phyloP scores from a whole-genome alignment of 1,140 invertebrate species.

The Tetranychus urticae region DNA sequence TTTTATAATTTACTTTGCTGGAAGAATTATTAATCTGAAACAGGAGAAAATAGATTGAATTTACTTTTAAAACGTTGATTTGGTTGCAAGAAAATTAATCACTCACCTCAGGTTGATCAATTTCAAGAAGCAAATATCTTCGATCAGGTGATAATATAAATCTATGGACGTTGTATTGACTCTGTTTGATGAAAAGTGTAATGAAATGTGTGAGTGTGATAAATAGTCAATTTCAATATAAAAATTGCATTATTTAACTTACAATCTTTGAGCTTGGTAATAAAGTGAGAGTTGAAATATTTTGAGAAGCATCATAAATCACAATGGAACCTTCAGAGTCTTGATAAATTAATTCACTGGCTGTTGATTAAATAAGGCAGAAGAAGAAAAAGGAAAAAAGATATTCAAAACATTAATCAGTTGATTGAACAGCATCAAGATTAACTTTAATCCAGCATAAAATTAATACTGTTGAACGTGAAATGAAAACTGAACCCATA shows the following conservation, averaged over 20 bases:
- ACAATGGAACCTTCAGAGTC: background rate
- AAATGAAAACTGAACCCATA: too few relatives aligned
- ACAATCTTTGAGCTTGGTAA: slow-evolving; percentile 1
- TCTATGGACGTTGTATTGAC: background rate
- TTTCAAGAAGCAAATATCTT: background rate
- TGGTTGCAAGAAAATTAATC: too few relatives aligned
- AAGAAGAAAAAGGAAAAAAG: background rate
- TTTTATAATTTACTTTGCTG: too few relatives aligned
- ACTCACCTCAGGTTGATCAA: background rate
- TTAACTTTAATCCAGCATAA: too few relatives aligned
- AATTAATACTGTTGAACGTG: too few relatives aligned
- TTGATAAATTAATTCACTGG: background rate
- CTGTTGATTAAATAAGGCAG: background rate
- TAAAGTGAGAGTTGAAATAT: background rate
- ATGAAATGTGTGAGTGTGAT: too few relatives aligned
- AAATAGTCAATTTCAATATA: background rate
- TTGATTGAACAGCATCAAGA: too few relatives aligned
- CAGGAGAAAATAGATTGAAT: too few relatives aligned
- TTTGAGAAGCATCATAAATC: background rate
- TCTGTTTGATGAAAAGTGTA: background rate
- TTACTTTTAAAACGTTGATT: too few relatives aligned
- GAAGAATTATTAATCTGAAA: too few relatives aligned
- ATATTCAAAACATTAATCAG: background rate
- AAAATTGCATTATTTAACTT: background rate
- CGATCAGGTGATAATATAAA: slow-evolving; percentile 2